Base-by-base conservation (phyloP, 2,888 invertebrate genomes). In the Hypomecis punctinalis region DNA sequence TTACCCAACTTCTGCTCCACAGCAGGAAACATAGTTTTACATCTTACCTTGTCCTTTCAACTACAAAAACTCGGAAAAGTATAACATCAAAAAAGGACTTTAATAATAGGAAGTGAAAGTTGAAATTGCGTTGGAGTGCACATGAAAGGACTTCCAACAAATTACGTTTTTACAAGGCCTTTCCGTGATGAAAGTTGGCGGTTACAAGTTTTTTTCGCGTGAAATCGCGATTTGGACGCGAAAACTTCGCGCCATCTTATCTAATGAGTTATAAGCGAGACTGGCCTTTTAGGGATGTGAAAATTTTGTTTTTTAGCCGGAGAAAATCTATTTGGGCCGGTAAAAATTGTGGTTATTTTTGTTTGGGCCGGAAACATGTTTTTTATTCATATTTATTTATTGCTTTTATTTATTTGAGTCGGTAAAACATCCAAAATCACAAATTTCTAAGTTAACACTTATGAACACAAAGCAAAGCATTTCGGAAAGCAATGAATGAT, bases 81-180 rank as follows among this genome's bases (percentile, higher is more conserved):
- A 37, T 1, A 40, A 43, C n/a, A 48, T 13, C 5, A 63, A 52
- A 59, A 23, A 63, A 5, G 13, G 13, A 49, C 49, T 59, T 43
- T 47, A 56, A 56, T 13, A 6, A 11, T 33, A 8, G 6, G 33
- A 13, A 5, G n/a, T 51, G 52, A 47, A 52, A 51, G 64, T 56
- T 51, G 55, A 56, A 51, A 46, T 60, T 52, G 10, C 47, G 9
- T 47, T 56, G 55, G 10, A 63, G 42, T 52, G 40, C 39, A 45
- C 45, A 51, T 60, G 51, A 60, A 60, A 48, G 40, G 60, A 49
- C 42, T 58, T 63, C 48, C 70, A 75, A 77, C 78, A 76, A 80
- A 80, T 82, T 78, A 79, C 71, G 69, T 78, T 82, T 82, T 83
- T 79, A 79, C 78, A 79, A 72, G 71, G 71, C n/a, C 72, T 71